Conservation (phyloP, 2,113 vertebrate species). For the Ariopsis seemanni region DNA sequence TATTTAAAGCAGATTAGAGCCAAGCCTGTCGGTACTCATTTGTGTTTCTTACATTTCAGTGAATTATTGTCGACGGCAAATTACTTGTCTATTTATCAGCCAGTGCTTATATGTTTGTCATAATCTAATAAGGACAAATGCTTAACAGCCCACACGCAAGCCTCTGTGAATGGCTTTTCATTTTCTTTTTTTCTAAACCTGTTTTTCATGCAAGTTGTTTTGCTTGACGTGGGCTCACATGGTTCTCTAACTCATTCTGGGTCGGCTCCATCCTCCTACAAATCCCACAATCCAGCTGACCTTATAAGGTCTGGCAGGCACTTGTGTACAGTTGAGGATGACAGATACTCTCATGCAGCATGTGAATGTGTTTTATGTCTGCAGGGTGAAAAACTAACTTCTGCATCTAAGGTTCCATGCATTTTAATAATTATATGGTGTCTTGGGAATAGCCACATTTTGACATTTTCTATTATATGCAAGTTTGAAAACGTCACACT, state of each 20-base stretch:
- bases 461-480: background rate
- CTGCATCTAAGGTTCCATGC: background rate
- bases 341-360: slow-evolving; percentile 32
- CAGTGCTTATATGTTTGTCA: slow-evolving; percentile 10
- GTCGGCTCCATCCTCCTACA: slow-evolving; percentile 36
- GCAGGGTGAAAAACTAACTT: background rate
- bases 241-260: slow-evolving; percentile 19
- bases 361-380: slow-evolving; percentile 13
- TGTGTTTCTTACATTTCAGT: background rate
- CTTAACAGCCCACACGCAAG: background rate
- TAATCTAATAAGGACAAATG: slow-evolving; percentile 13
- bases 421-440: background rate
- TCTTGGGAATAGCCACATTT: background rate
- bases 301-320: slow-evolving; percentile 52
- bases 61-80: background rate
- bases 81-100: slow-evolving; percentile 5
- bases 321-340: slow-evolving; percentile 37
- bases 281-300: slow-evolving; percentile 36
- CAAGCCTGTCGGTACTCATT: slow-evolving; percentile 6
- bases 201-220: slow-evolving; percentile 22
- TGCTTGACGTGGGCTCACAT: background rate
- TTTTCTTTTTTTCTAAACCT: background rate
- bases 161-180: background rate
- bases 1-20: slow-evolving; percentile 17
- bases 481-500: background rate